Percentiles rank a stretch among this genome's conserved stretches.
Evolutionary conservation across 2,888 invertebrate genomes (phyloP).

Genomic region (Torymus auratus): DNA sequence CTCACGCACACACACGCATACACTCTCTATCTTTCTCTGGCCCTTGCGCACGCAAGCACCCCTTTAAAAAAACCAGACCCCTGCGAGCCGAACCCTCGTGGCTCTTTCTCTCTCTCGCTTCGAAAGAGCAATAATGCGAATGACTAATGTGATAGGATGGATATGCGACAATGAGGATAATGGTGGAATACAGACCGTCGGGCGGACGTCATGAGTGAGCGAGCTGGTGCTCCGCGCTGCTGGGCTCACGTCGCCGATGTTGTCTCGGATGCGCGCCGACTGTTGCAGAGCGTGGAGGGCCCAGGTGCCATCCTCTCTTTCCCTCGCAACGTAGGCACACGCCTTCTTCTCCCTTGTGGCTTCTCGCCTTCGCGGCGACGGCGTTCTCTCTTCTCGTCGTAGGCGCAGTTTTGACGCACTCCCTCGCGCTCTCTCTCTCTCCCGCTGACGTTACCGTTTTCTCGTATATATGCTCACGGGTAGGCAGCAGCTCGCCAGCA

Average conservation of each 20-base stretch:
- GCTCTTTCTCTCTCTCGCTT: too few species aligned
- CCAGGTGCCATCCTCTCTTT: slow-evolving; percentile 19
- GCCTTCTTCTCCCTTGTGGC: background rate
- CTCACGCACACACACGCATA: background rate
- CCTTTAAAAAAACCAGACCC: background rate
- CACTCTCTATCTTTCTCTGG: background rate
- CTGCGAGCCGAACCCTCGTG: too few species aligned
- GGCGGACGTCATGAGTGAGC: slow-evolving; percentile 55
- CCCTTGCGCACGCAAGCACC: background rate
- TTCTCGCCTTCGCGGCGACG: too few species aligned
- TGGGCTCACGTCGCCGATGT: slow-evolving; percentile 37
- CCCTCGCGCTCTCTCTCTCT: background rate
- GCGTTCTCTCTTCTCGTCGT: too few species aligned
- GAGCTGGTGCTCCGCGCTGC: slow-evolving; percentile 17
- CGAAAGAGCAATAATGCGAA: too few species aligned
- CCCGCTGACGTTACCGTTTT: background rate
- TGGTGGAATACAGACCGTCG: slow-evolving; percentile 51
- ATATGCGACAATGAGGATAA: too few species aligned
- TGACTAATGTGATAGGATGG: too few species aligned
- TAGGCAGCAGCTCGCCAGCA: background rate
- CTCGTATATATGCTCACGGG: background rate
- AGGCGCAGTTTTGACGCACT: too few species aligned
- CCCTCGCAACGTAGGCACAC: background rate
- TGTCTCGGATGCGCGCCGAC: slow-evolving; percentile 35
- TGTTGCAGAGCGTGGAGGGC: slow-evolving; percentile 4